Evolutionary conservation across 2,113 vertebrate species (phyloP).

Genomic region (Dipodomys stephensi): DNA sequence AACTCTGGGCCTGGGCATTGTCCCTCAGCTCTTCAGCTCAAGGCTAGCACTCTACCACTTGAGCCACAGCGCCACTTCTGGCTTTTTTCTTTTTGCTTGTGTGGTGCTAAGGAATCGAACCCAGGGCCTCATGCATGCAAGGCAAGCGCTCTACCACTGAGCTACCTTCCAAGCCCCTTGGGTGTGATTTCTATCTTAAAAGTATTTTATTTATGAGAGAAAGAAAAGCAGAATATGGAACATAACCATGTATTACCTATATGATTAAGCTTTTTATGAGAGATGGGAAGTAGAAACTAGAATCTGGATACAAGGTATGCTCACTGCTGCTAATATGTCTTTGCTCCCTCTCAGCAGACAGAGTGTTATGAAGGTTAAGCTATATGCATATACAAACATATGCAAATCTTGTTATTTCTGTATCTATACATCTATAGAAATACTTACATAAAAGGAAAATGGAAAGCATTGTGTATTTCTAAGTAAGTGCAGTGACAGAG

Average conservation of each 20-base stretch:
- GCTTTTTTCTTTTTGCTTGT: too few relatives aligned
- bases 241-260: not conserved
- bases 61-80: too few relatives aligned
- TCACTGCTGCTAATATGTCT: not conserved
- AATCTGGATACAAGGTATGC: not conserved
- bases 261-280: not conserved
- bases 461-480: too few relatives aligned
- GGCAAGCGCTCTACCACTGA: too few relatives aligned
- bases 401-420: not conserved
- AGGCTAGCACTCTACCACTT: too few relatives aligned
- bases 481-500: too few relatives aligned
- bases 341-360: not conserved
- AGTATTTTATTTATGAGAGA: not conserved
- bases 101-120: too few relatives aligned
- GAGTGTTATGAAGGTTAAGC: not conserved
- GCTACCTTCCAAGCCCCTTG: not conserved
- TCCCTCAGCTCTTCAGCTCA: too few relatives aligned
- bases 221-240: constrained; percentile 20
- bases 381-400: not conserved
- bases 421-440: not conserved
- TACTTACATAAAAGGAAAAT: too few relatives aligned
- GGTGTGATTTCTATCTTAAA: not conserved
- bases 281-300: not conserved
- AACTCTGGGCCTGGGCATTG: too few relatives aligned
- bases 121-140: too few relatives aligned